A percentile compares a stretch with the other conserved stretches of the same genome.
Evolutionary conservation across 2,888 invertebrate species (phyloP).

Genomic region (Ochropacha duplaris): DNA sequence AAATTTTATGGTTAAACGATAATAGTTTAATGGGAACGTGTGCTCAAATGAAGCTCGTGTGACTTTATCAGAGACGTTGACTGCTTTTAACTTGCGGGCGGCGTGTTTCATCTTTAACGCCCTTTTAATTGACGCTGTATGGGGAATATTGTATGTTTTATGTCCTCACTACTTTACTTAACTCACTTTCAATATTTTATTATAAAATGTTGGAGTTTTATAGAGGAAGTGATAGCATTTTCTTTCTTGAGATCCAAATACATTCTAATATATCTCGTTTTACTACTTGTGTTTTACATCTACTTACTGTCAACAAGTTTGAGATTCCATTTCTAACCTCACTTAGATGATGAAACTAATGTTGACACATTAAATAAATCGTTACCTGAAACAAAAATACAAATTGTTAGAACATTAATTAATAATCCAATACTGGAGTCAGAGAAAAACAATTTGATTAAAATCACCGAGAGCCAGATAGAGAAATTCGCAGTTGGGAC

Average conservation of each 20-base stretch:
- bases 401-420: neutral
- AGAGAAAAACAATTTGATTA: no score
- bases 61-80: constrained; percentile 56
- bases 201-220: neutral
- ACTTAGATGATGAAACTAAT: neutral
- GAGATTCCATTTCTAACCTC: neutral
- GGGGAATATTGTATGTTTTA: neutral
- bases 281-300: neutral
- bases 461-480: no score
- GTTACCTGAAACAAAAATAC: neutral
- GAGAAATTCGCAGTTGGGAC: no score
- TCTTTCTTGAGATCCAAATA: neutral
- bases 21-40: constrained; percentile 57
- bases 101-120: constrained; percentile 50
- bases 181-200: constrained; percentile 1
- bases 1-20: constrained; percentile 67
- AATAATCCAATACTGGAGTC: neutral
- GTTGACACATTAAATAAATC: neutral
- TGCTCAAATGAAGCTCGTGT: constrained; percentile 41
- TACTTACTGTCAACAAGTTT: neutral
- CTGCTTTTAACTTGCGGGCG: constrained; percentile 44
- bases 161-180: constrained; percentile 3
- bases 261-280: neutral
- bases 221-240: neutral
- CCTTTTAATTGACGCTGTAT: constrained; percentile 43